These are phyloP conservation scores for Leptothorax acervorum DNA, from an alignment of 2,888 invertebrate species.

Conservation along the genomic window DNA sequence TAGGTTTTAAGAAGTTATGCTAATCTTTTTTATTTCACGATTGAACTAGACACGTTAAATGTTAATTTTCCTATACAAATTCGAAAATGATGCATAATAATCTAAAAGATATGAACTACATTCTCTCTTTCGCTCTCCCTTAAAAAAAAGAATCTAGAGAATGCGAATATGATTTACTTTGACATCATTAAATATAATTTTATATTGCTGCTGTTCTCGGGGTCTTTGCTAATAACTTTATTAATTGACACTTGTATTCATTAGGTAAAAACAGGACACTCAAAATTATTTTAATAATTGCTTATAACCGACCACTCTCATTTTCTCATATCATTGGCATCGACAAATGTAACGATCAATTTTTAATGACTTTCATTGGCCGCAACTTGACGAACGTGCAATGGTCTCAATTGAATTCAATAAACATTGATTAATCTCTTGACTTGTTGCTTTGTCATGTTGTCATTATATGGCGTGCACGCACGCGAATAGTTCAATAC, in stretches of 20 bases:
- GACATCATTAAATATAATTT: neutral
- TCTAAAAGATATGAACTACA: neutral
- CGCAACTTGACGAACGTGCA: constrained; percentile 52
- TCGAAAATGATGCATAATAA: neutral
- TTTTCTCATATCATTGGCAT: constrained; percentile 21
- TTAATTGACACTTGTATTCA: neutral
- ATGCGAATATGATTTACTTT: neutral
- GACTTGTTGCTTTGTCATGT: constrained; percentile 50
- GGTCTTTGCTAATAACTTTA: neutral
- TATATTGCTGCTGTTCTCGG: neutral
- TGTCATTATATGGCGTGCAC: constrained; percentile 5
- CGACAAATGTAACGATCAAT: constrained; percentile 13
- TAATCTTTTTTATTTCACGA: neutral
- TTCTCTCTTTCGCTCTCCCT: too few species aligned
- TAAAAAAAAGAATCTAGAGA: neutral
- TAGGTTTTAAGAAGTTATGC: neutral
- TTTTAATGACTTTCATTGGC: constrained; percentile 51
- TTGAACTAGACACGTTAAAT: neutral
- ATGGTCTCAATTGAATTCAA: constrained; percentile 68
- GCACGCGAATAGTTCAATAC: constrained; percentile 19
- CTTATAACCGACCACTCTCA: neutral
- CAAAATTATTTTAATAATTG: constrained; percentile 3
- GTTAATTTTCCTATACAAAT: neutral
- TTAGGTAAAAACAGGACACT: neutral
- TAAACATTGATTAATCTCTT: constrained; percentile 62